Evolutionary conservation across 2,888 invertebrate species (phyloP).

Genomic region (Nasonia oneida): DNA sequence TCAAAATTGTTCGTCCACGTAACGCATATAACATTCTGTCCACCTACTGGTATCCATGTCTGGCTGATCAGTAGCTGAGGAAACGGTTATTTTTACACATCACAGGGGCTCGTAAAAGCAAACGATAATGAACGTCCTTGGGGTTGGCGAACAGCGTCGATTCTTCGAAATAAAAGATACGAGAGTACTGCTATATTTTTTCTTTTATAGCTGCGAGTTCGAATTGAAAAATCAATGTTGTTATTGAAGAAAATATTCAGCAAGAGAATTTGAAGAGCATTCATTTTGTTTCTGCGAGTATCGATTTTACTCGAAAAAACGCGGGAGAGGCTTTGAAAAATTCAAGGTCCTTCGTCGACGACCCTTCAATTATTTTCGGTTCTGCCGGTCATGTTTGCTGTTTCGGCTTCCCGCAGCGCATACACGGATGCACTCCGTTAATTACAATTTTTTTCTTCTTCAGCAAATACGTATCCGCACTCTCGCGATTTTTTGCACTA

Average conservation of each 20-base stretch:
- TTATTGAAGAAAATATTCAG: not conserved
- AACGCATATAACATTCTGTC: not conserved
- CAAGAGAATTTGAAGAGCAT: not conserved
- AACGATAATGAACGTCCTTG: constrained; percentile 67
- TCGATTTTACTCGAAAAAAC: constrained; percentile 26
- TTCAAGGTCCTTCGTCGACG: constrained; percentile 64
- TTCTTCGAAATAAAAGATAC: constrained; percentile 25
- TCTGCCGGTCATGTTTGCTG: constrained; percentile 30
- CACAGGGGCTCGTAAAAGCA: constrained; percentile 65
- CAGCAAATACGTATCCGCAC: not conserved
- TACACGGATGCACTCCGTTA: constrained; percentile 22
- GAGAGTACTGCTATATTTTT: not conserved
- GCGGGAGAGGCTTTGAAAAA: constrained; percentile 62
- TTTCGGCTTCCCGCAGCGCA: constrained; percentile 1
- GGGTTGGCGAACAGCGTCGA: constrained; percentile 13
- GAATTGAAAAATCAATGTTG: not conserved
- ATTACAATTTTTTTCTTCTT: constrained; percentile 20
- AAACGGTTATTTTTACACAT: constrained; percentile 70
- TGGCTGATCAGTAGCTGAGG: constrained; percentile 63
- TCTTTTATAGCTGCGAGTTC: not conserved
- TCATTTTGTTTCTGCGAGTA: constrained; percentile 4
- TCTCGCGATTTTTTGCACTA: not conserved
- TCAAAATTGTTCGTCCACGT: not conserved
- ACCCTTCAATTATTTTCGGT: constrained; percentile 64
- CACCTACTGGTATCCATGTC: constrained; percentile 14